These are phyloP conservation scores for Ondatra zibethicus DNA, from an alignment of 2,113 vertebrate species.

Conservation along the genomic window DNA sequence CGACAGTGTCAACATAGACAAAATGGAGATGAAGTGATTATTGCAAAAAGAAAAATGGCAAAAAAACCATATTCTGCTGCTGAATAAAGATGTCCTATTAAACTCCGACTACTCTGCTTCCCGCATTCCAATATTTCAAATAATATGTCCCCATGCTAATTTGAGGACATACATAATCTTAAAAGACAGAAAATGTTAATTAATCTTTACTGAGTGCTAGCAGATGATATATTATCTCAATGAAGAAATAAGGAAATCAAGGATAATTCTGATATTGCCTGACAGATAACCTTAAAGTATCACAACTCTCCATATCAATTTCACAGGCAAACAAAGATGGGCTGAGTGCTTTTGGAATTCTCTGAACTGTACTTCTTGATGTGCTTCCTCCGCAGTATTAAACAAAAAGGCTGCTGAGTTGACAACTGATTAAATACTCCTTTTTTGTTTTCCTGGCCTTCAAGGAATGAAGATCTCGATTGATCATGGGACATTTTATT, in stretches of 20 bases:
- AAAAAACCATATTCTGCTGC: conserved; percentile 2
- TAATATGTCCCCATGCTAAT: neutral
- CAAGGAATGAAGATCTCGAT: neutral
- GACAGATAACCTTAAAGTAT: conserved; percentile 8
- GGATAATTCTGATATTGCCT: neutral
- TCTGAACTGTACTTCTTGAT: neutral
- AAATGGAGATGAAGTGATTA: conserved; percentile 58
- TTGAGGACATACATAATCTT: neutral
- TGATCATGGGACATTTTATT: neutral
- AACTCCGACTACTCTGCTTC: neutral
- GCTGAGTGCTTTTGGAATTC: neutral
- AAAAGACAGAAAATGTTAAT: conserved; percentile 43
- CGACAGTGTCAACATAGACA: conserved; percentile 47
- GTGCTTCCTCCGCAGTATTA: neutral
- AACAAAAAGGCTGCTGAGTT: neutral
- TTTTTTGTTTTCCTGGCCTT: neutral
- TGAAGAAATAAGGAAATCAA: conserved; percentile 41
- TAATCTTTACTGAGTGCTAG: neutral
- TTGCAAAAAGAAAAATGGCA: conserved; percentile 45
- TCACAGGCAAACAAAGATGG: neutral
- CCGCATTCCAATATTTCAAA: neutral
- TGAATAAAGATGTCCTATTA: conserved; percentile 7
- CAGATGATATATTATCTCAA: neutral
- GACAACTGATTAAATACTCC: neutral
- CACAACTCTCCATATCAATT: neutral